Percentiles rank a stretch among this genome's conserved stretches.
Conservation (phyloP, 64 coral and sea anemone species). For the Porites australiensis region DNA sequence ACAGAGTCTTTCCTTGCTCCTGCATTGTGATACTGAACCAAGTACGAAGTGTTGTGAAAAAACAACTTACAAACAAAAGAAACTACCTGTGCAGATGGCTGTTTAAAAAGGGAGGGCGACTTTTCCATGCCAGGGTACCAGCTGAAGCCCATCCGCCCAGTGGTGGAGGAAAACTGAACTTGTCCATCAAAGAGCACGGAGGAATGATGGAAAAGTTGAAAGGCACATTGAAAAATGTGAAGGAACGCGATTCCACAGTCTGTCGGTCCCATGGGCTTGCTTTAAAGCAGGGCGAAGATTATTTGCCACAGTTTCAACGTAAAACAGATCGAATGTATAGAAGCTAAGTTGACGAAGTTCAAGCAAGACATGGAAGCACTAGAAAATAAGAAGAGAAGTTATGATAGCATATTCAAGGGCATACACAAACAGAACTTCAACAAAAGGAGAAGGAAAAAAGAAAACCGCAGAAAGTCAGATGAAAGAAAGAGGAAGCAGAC, state of each 20-base stretch:
- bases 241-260: neutral
- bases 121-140: too few relatives aligned
- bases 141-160: too few relatives aligned
- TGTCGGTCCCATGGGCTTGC: neutral
- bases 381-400: conserved; percentile 45
- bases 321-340: neutral
- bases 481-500: conserved; percentile 5
- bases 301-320: conserved; percentile 1
- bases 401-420: conserved; percentile 20
- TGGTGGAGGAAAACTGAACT: too few relatives aligned
- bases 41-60: too few relatives aligned
- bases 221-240: neutral
- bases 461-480: too few relatives aligned
- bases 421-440: conserved; percentile 12
- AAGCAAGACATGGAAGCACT: conserved; percentile 16
- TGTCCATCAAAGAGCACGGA: too few relatives aligned
- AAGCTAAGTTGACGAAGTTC: neutral
- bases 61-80: too few relatives aligned
- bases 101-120: too few relatives aligned
- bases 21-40: too few relatives aligned
- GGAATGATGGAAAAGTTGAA: too few relatives aligned
- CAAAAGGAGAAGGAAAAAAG: conserved; percentile 22
- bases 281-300: neutral
- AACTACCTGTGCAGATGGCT: too few relatives aligned
- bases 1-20: too few relatives aligned